Evolutionary conservation across 2,797 vertebrate species (phyloP), one percentile per base, ranked within the genome.

Genomic region (Falco concolor): DNA sequence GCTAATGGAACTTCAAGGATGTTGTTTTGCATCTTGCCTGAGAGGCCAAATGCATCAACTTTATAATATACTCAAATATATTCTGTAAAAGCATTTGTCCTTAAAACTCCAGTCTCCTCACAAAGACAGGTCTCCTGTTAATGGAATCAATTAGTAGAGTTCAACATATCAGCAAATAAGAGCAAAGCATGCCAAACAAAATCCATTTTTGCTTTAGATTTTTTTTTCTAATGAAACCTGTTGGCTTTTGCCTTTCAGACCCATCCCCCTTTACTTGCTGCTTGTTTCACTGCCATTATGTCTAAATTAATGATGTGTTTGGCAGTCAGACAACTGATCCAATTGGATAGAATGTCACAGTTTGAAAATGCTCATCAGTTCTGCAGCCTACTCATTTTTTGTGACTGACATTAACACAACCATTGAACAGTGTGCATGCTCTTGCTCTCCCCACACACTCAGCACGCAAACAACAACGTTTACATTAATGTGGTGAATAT

Each of bases 1-100:
- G 8, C 90, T 97, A 97, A 97, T 96, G 95, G 96, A 96, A 95
- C 92, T 95, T 97, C 96, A 96, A 97, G 97, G 96, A 96, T 96
- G 86, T 90, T 96, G 89, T 88, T 95, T 95, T 95, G 80, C 85
- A 89, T 94, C 67, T 94, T 92, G 30, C 38, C 40, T 96, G 79
- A 97, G 83, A 96, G 93, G 89, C 76, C 92, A 95, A 96, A 95
- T 94, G 67, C 89, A 91, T 96, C 88, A 76, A 93, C 92, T 96
- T 96, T 77, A 68, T 80, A 90, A 90, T 87, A 94, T 83, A 21
- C 68, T 91, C 72, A 88, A 70, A 38, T 38, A 38, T 38, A 38
- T 38, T 52, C 91, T 90, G 79, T 82, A 95, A 97, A 95, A 96
- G 88, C 94, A 88, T 96, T 93, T 92, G 91, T 95, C 88, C 94